These are phyloP conservation scores for Pantherophis alleghaniensis DNA, from an alignment of 2,797 vertebrate genomes.

Conservation along the genomic window DNA sequence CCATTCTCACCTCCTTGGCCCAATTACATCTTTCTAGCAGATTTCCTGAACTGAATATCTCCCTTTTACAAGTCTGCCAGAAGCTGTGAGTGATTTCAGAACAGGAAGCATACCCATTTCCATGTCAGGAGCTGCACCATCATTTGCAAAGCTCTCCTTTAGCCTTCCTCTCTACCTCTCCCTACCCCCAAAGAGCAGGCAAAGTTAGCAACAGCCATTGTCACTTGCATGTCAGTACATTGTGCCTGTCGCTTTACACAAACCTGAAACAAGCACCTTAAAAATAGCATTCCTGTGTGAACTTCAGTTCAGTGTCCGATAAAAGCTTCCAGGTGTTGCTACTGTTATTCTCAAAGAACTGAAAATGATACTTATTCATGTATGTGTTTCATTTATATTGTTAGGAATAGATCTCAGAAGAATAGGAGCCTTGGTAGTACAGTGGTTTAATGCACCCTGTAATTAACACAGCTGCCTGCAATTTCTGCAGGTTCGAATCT, in stretches of 20 bases:
- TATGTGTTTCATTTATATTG: neutral
- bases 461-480: too few species aligned
- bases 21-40: neutral
- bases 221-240: neutral
- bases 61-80: conserved; percentile 1
- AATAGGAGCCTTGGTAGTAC: too few species aligned
- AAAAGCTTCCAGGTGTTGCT: neutral
- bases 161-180: neutral
- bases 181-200: neutral
- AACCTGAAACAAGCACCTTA: neutral
- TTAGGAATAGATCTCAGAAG: neutral
- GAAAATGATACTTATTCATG: neutral
- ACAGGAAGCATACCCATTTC: neutral
- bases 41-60: neutral
- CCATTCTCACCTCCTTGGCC: neutral
- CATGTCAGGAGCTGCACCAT: neutral
- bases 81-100: neutral
- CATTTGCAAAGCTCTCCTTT: neutral
- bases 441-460: too few species aligned
- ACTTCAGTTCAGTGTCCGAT: neutral
- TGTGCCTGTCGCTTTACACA: conserved; percentile 5
- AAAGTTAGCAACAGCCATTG: neutral
- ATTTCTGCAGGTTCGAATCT: too few species aligned
- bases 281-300: neutral
- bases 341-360: neutral